These are phyloP conservation scores for Myrmecobius fasciatus DNA, from an alignment of 2,113 vertebrate genomes.

Conservation along the genomic window DNA sequence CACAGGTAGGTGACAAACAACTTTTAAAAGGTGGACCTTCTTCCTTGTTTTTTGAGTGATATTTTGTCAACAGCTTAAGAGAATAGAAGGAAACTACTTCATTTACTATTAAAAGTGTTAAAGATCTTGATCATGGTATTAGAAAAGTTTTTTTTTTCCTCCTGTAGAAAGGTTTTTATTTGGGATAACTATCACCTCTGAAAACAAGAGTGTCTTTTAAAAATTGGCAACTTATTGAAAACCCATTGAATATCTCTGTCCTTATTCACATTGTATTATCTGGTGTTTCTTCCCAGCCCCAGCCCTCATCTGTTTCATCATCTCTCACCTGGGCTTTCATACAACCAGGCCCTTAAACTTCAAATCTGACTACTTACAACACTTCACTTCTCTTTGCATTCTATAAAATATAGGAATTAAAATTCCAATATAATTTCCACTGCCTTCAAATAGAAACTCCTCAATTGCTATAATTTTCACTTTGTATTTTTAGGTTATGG, in stretches of 20 bases:
- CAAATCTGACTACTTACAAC: background rate
- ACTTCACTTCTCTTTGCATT: background rate
- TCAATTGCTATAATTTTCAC: background rate
- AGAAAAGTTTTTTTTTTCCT: constrained; percentile 2
- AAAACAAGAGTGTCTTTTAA: background rate
- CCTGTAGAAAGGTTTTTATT: constrained; percentile 38
- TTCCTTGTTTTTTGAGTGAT: background rate
- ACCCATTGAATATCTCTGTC: background rate
- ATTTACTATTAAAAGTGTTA: accelerated
- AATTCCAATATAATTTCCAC: background rate
- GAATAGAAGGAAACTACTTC: background rate
- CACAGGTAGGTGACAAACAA: accelerated
- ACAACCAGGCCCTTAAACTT: background rate
- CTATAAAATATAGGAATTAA: background rate
- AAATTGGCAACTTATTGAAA: background rate
- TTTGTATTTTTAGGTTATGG: background rate
- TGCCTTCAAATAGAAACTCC: background rate
- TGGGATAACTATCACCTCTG: background rate
- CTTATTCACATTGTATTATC: background rate
- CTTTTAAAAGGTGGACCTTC: background rate
- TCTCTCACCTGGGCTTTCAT: background rate
- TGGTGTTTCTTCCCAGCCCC: background rate
- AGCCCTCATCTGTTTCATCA: background rate
- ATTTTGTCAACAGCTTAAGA: background rate
- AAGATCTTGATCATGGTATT: background rate